Conservation (phyloP, 2,888 invertebrate species). For the Drosophila vallismaia region DNA sequence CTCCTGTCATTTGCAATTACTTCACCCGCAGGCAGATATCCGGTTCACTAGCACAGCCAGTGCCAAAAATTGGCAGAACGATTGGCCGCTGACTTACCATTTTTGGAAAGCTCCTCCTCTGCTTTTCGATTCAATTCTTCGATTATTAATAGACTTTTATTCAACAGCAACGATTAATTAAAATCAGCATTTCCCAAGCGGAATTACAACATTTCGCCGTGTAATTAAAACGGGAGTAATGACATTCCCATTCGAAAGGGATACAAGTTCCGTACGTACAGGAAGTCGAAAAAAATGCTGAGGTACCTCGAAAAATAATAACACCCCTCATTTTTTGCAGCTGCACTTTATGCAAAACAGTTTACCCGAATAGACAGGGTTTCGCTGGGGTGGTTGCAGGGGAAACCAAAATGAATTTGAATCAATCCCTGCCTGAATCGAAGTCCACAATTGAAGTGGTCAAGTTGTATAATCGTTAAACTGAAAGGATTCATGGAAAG, state of each 20-base stretch:
- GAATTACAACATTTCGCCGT: background rate
- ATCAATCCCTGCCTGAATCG: background rate
- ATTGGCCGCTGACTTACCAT: slow-evolving; percentile 2
- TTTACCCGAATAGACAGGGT: background rate
- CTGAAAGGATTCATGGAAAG: slow-evolving; percentile 31
- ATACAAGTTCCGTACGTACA: background rate
- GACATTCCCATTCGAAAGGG: slow-evolving; percentile 61
- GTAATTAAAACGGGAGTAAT: background rate
- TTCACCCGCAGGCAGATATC: slow-evolving; percentile 65
- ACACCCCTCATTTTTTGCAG: slow-evolving; percentile 57
- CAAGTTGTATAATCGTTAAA: background rate
- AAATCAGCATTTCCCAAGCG: slow-evolving; percentile 6
- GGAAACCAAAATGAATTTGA: background rate
- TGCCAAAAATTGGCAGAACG: slow-evolving; percentile 27
- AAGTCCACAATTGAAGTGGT: background rate
- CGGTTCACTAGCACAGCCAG: slow-evolving; percentile 53
- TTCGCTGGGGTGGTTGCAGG: background rate
- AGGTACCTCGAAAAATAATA: slow-evolving; percentile 40
- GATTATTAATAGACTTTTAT: slow-evolving; percentile 65
- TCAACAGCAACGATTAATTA: slow-evolving; percentile 57
- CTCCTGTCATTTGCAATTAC: slow-evolving; percentile 82
- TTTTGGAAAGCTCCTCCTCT: too few relatives aligned
- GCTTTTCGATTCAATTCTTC: slow-evolving; percentile 26
- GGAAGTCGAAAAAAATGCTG: slow-evolving; percentile 18
- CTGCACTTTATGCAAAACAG: slow-evolving; percentile 68